phyloP scores from a whole-genome alignment of 2,113 vertebrate genomes.

The Oncorhynchus keta region DNA sequence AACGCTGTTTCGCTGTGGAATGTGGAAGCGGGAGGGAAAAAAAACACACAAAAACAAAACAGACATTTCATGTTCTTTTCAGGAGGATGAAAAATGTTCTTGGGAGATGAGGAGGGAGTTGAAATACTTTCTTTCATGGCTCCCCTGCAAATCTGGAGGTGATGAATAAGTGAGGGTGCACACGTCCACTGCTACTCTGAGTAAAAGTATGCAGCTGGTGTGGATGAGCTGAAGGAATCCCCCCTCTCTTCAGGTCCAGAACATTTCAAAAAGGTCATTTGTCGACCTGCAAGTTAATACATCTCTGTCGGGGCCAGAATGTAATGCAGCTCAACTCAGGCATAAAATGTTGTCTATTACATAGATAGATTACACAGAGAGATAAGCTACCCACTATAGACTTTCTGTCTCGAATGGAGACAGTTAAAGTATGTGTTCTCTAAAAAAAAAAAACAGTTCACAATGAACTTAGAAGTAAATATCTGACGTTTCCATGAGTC shows the following conservation, averaged over 20 bases:
- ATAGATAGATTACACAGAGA: not conserved
- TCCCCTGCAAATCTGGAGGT: slow-evolving; percentile 45
- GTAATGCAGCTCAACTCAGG: not conserved
- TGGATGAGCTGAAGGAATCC: not conserved
- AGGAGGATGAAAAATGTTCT: slow-evolving; percentile 48
- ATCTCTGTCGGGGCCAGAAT: no score
- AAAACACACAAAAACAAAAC: no score
- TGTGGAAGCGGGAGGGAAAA: slow-evolving; percentile 40
- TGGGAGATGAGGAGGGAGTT: slow-evolving; percentile 40
- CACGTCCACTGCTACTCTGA: slow-evolving; percentile 45
- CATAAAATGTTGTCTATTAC: not conserved
- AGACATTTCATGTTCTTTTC: slow-evolving; percentile 41
- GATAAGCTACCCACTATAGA: not conserved
- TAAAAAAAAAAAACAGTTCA: slow-evolving; percentile 5
- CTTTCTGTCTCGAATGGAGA: not conserved
- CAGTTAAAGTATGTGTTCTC: slow-evolving; percentile 1
- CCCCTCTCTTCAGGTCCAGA: slow-evolving; percentile 35
- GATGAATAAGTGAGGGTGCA: slow-evolving; percentile 56
- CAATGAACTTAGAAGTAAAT: slow-evolving; percentile 56
- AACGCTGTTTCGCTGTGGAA: not conserved
- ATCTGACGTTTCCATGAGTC: slow-evolving; percentile 51
- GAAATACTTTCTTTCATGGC: slow-evolving; percentile 27
- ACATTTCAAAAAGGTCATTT: slow-evolving; percentile 56
- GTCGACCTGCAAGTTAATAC: slow-evolving; percentile 17
- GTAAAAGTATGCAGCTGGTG: slow-evolving; percentile 42